These are phyloP conservation scores for Urocitellus parryii DNA, from an alignment of 2,113 vertebrate species.

Conservation along the genomic window DNA sequence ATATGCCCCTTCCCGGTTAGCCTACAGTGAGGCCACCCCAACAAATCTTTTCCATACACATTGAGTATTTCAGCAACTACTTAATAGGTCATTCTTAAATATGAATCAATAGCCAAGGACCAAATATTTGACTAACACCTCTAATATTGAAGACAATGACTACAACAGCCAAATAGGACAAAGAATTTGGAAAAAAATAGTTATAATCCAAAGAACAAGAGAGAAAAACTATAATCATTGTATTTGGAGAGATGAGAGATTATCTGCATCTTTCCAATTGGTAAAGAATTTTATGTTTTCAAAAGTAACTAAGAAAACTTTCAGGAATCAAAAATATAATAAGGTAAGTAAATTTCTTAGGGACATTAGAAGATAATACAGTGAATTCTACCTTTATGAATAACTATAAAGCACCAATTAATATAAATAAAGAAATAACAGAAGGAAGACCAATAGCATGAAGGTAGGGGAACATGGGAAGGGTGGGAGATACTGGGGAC, in stretches of 20 bases:
- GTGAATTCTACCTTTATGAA: too few relatives aligned
- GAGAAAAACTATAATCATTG: background rate
- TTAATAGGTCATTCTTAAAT: background rate
- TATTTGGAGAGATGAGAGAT: background rate
- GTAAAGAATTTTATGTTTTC: background rate
- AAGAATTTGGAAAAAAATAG: background rate
- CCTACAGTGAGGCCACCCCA: background rate
- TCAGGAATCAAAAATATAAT: background rate
- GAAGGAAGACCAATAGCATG: too few relatives aligned
- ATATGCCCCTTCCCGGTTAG: background rate
- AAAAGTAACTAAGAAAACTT: background rate
- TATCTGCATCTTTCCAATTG: background rate
- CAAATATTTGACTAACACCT: background rate
- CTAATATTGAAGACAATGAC: background rate
- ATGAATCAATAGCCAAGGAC: background rate
- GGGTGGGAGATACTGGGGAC: too few relatives aligned
- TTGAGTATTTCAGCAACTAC: background rate
- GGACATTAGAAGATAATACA: background rate
- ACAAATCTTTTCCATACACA: background rate
- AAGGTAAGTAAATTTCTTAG: background rate
- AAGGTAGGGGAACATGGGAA: too few relatives aligned
- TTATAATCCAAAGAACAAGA: background rate
- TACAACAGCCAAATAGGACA: background rate
- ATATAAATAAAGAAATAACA: too few relatives aligned
- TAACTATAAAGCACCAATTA: too few relatives aligned